Evolutionary conservation across 2,113 vertebrate genomes (phyloP).

Genomic region (Pteronura brasiliensis): DNA sequence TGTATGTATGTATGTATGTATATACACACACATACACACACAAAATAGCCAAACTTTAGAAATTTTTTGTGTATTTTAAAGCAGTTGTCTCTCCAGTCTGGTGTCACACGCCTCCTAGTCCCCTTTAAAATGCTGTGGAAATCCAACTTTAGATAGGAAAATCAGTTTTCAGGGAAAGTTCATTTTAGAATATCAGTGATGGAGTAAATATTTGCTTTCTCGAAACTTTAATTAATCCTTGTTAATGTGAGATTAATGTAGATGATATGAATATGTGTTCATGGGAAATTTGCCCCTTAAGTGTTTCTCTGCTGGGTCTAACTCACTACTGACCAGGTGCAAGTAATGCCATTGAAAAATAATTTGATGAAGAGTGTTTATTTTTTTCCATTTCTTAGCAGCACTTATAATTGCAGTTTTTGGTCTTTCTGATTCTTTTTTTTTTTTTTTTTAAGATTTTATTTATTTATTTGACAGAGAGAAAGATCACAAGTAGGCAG

Average conservation of each 20-base stretch:
- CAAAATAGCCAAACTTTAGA: conserved; percentile 5
- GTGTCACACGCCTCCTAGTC: background rate
- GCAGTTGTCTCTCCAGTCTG: background rate
- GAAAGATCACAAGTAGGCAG: too few relatives aligned
- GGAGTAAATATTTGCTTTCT: conserved; percentile 39
- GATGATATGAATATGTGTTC: background rate
- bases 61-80: conserved; percentile 20
- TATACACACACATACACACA: background rate
- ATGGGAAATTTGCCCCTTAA: background rate
- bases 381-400: background rate
- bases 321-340: background rate
- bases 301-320: background rate
- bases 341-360: background rate
- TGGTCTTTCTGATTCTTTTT: background rate
- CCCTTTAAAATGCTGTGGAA: background rate
- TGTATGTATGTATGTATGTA: background rate
- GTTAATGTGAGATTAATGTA: conserved; percentile 30
- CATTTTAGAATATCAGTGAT: conserved; percentile 27
- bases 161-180: conserved; percentile 7
- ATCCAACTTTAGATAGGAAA: background rate
- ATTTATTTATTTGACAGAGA: too few relatives aligned
- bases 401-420: background rate
- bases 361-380: background rate
- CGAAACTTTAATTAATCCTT: conserved; percentile 21
- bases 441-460: background rate